Evolutionary conservation across 1,140 invertebrate genomes (phyloP).

Genomic region (Bicyclus anynana): DNA sequence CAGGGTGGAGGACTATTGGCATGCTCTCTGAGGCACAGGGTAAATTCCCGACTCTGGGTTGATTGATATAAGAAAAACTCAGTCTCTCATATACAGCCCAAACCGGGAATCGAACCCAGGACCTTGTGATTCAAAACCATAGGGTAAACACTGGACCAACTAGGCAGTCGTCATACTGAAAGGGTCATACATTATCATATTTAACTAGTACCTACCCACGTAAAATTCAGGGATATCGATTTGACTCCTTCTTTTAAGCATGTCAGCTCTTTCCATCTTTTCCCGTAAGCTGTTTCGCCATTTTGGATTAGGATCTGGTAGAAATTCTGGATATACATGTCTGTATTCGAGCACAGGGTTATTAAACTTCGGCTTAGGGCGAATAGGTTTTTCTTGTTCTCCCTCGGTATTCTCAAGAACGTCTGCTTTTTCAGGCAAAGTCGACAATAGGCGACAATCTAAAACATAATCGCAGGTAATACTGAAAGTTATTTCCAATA

Average conservation of each 20-base stretch:
- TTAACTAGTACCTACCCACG: slow-evolving; percentile 90
- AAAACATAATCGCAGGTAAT: slow-evolving; percentile 20
- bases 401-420: slow-evolving; percentile 13
- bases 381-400: slow-evolving; percentile 23
- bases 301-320: slow-evolving; percentile 89
- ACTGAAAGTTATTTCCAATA: background rate
- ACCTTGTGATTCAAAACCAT: too few species aligned
- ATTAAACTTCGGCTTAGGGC: slow-evolving; percentile 27
- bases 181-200: too few species aligned
- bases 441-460: slow-evolving; percentile 50
- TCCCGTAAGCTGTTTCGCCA: slow-evolving; percentile 90
- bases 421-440: slow-evolving; percentile 51
- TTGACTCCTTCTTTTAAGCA: slow-evolving; percentile 89
- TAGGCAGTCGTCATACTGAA: too few species aligned
- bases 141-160: too few species aligned
- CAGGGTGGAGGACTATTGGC: too few species aligned
- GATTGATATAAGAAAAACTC: too few species aligned
- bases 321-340: slow-evolving; percentile 95
- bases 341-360: slow-evolving; percentile 78
- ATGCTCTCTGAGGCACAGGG: too few species aligned
- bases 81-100: too few species aligned
- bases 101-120: too few species aligned
- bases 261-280: slow-evolving; percentile 94
- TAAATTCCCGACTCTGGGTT: too few species aligned
- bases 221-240: slow-evolving; percentile 98